Percentiles rank a stretch among this genome's conserved stretches.
Conservation (phyloP, 2,797 vertebrate genomes). For the Apodemus agrarius region DNA sequence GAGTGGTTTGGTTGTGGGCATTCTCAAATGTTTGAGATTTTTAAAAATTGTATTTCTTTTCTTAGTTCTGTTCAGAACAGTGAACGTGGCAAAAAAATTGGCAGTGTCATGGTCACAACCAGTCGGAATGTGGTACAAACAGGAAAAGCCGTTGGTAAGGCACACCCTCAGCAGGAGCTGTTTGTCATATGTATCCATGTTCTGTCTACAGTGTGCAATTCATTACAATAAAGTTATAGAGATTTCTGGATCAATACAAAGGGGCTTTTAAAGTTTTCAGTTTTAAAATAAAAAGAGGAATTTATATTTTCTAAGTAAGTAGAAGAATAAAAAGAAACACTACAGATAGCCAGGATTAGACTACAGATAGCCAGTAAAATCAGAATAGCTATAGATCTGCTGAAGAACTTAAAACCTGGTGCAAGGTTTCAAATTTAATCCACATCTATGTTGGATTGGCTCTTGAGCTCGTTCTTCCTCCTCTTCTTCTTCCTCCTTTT, state of each 20-base stretch:
- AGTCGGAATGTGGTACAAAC: slow-evolving; percentile 97
- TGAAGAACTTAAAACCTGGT: not conserved
- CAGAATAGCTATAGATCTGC: not conserved
- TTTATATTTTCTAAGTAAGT: not conserved
- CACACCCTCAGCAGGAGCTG: not conserved
- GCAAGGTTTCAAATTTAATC: not conserved
- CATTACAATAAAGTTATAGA: slow-evolving; percentile 21
- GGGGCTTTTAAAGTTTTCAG: not conserved
- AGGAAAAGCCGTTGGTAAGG: slow-evolving; percentile 95
- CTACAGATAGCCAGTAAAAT: not conserved
- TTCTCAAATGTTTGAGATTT: not conserved
- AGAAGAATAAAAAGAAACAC: not conserved
- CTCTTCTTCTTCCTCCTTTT: not conserved
- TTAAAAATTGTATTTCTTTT: slow-evolving; percentile 39
- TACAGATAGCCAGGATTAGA: not conserved
- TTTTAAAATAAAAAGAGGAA: not conserved
- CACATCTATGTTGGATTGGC: not conserved
- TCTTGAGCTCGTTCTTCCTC: not conserved
- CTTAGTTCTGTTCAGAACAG: slow-evolving; percentile 98
- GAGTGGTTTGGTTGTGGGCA: not conserved
- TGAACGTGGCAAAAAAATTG: slow-evolving; percentile 97
- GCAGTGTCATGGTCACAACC: slow-evolving; percentile 96
- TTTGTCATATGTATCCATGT: not conserved
- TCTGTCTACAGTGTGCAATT: not conserved
- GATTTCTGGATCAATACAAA: not conserved